Evolutionary conservation across 2,797 vertebrate genomes (phyloP), one percentile per base, ranked within the genome.

Genomic region (Harpagifer antarcticus): DNA sequence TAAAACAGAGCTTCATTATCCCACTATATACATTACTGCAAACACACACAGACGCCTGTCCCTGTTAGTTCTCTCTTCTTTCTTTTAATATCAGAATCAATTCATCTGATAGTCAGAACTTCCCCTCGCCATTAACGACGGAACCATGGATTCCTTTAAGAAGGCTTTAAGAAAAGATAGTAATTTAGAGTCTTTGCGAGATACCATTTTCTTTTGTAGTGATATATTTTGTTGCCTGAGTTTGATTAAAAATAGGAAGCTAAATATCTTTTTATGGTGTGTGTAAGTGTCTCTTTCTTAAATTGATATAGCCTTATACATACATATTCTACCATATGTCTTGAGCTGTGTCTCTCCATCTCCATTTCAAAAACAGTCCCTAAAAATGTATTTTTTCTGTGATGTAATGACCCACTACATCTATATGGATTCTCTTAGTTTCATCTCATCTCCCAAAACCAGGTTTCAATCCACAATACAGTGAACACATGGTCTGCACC

Each of bases 1-100:
- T 83, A 86, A 86, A 87, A 82, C 60, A 1, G 53, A 76, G 72
- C 19, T 78, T 91, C 86, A 81, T 87, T 86, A 87, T 85, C 72
- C 74, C 10, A 7, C 72, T 79, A 55, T 58, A 8, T 56, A 60
- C 70, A 68, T 69, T 52, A 68, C 48, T 40, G 65, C 76, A 66
- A 20, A 42, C 37, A 47, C 12, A 5, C 59, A 53, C 60, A 75
- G 54, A 82, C 23, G 43, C 17, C 74, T 71, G 44, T 74, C 61
- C 45, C 33, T 64, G 19, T 67, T 49, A 13, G 8, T 40, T 69
- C 71, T 70, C 40, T n/a, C 17, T 9, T 23, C 0, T 47, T 9
- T 54, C 8, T 14, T 16, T 17, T 20, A 5, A 70, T 62, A 4
- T 1, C 3, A 60, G 60, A 31, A 40, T 67, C 31, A 33, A 37